Percentiles rank a stretch among this genome's conserved stretches.
These are phyloP conservation scores for Autographa pulchrina DNA, from an alignment of 2,888 invertebrate genomes.

Conservation along the genomic window DNA sequence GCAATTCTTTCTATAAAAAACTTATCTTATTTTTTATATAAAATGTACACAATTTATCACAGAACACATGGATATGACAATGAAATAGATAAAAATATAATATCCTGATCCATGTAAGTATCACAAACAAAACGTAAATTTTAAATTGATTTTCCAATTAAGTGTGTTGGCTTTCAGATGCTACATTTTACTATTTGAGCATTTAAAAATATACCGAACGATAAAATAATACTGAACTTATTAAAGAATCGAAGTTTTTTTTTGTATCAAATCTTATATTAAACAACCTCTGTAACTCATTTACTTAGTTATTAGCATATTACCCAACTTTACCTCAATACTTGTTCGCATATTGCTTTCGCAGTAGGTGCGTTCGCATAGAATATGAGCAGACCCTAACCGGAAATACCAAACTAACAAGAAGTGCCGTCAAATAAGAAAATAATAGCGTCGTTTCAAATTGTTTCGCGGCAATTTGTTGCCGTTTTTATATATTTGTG, in stretches of 20 bases:
- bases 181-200: neutral
- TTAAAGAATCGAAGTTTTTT: neutral
- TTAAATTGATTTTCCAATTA: neutral
- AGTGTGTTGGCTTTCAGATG: neutral
- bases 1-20: too few species aligned
- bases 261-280: neutral
- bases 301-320: too few species aligned
- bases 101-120: neutral
- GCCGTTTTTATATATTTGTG: slow-evolving; percentile 22
- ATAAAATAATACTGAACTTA: neutral
- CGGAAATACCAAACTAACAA: slow-evolving; percentile 44
- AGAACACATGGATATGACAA: neutral
- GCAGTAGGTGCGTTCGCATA: too few species aligned
- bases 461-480: slow-evolving; percentile 64
- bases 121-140: neutral
- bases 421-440: slow-evolving; percentile 19
- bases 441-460: slow-evolving; percentile 58
- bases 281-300: too few species aligned
- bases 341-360: too few species aligned
- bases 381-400: slow-evolving; percentile 16
- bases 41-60: neutral
- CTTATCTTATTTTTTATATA: too few species aligned
- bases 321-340: too few species aligned
- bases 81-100: neutral
- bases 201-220: neutral